Base-by-base conservation (phyloP, 2,113 vertebrate genomes). In the Pseudolaguvia tuberculata region DNA sequence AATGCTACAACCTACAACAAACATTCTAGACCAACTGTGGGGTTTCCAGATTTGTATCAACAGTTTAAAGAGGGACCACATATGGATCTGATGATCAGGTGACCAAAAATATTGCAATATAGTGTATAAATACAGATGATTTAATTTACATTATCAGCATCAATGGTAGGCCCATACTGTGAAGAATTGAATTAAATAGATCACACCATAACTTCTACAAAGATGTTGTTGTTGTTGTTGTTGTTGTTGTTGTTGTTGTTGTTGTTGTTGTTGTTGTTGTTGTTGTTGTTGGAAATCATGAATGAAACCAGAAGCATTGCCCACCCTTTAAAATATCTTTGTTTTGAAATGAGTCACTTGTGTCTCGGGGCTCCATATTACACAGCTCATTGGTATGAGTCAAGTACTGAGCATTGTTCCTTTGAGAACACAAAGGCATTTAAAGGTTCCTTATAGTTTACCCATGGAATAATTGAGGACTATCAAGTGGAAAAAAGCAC, bases 331-430 rank as follows among this genome's bases (percentile, higher is more conserved):
- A 8, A 3, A 29, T 50, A n/a, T 61, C 35, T 62, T 39, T 2
- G 8, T 20, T 62, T 62, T 62, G 18, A 42, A 68, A 68, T 29
- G 14, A 47, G 42, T 25, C 62, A 25, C 45, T 27, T 53, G 50
- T 69, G 31, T 39, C 66, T 4, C 13, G 50, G 27, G 27, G 18
- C 29, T 69, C 7, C 52, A 29, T 5, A 52, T 27, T 29, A 51
- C 23, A 67, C 23, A 67, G 47, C 13, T 67, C 63, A 29, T 8
- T 50, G 47, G 25, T 12, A 29, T 48, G 17, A 47, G 55, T 59
- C 55, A 72, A 47, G 11, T 17, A 48, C 23, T 59, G 20, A 48
- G 56, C 42, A 31, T n/a, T 48, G 39, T 21, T 63, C 70, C 70
- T 48, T 17, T 6, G 23, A 72, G 17, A 25, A 4, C 53, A 57